phyloP scores from a whole-genome alignment of 1,140 invertebrate genomes.

The Cyclina sinensis region DNA sequence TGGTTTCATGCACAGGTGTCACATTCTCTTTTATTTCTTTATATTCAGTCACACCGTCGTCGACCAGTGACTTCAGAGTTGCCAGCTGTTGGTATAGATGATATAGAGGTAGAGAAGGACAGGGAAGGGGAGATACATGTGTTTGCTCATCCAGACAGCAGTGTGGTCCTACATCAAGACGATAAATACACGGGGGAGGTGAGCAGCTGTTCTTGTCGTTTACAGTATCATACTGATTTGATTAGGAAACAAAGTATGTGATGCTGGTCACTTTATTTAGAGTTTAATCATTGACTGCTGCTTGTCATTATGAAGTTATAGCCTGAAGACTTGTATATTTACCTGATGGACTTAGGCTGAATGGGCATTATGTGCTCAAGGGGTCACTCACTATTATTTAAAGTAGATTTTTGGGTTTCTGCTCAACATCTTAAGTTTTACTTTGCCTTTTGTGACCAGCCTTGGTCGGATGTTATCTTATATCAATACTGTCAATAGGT shows the following conservation, averaged over 20 bases:
- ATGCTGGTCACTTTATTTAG: no score
- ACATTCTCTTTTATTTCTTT: no score
- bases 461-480: no score
- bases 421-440: no score
- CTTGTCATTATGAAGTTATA: neutral
- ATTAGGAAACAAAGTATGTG: neutral
- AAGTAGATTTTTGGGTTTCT: no score
- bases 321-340: no score
- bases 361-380: no score
- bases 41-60: neutral
- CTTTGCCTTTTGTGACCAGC: no score
- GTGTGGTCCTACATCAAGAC: constrained; percentile 75
- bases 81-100: constrained; percentile 79
- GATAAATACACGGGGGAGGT: constrained; percentile 71
- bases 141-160: constrained; percentile 77
- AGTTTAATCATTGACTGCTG: neutral
- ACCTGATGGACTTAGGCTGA: no score
- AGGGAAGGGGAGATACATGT: constrained; percentile 79
- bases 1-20: no score
- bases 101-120: constrained; percentile 71
- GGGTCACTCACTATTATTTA: no score
- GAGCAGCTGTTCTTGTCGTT: neutral
- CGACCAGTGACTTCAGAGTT: constrained; percentile 74
- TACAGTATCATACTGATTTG: neutral
- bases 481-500: no score